Conservation (phyloP, 2,797 vertebrate genomes). For the Picus viridis region DNA sequence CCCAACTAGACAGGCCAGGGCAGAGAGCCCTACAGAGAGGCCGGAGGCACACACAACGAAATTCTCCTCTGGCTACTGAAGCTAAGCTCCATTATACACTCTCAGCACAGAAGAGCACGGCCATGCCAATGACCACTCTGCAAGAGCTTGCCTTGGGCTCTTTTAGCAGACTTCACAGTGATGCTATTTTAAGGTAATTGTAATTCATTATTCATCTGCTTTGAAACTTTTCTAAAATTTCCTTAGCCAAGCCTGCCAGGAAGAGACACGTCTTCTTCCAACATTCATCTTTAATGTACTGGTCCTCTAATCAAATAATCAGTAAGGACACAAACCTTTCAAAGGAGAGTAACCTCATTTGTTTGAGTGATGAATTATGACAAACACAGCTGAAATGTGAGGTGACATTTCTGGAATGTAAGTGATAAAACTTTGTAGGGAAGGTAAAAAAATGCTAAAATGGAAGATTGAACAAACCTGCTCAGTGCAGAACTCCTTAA, state of each 20-base stretch:
- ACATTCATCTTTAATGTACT: background rate
- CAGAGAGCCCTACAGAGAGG: background rate
- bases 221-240: conserved; percentile 29
- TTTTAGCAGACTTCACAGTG: background rate
- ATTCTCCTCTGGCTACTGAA: background rate
- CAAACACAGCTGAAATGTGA: background rate
- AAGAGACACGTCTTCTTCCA: background rate
- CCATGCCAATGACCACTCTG: background rate
- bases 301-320: conserved; percentile 1
- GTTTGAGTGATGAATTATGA: conserved; percentile 29
- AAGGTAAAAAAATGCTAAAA: background rate
- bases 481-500: background rate
- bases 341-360: background rate
- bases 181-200: conserved; percentile 22
- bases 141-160: background rate
- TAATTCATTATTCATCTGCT: conserved; percentile 37
- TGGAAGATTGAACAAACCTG: background rate
- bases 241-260: background rate
- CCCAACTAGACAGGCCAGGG: background rate
- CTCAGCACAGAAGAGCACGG: accelerated
- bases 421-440: background rate
- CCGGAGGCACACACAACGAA: background rate
- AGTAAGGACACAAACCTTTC: conserved; percentile 18
- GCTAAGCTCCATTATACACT: background rate
- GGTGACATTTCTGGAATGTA: background rate